Conservation (phyloP, 2,888 invertebrate species). For the Pammene aurita region DNA sequence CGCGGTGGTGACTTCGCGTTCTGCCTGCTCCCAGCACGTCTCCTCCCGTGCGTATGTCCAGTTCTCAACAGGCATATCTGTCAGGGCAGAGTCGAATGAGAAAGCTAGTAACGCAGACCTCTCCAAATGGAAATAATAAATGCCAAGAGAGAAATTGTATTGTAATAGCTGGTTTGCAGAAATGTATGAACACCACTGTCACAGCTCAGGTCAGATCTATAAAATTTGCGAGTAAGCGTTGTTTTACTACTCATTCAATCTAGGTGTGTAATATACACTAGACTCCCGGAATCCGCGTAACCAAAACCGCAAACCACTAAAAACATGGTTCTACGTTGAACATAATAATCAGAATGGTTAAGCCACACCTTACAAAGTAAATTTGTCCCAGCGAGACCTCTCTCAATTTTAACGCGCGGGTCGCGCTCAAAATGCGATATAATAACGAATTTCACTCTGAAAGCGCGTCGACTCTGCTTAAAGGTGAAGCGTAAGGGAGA, state of each 20-base stretch:
- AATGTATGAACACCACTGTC: too few species aligned
- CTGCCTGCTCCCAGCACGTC: too few species aligned
- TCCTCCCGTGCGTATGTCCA: too few species aligned
- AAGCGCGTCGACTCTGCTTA: constrained; percentile 55
- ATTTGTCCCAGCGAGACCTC: constrained; percentile 59
- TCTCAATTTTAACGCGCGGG: constrained; percentile 66
- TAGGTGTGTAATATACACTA: not conserved
- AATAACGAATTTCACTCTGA: constrained; percentile 72
- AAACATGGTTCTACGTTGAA: constrained; percentile 10
- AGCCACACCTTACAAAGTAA: constrained; percentile 62
- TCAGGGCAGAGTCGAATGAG: too few species aligned
- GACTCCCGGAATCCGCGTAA: not conserved
- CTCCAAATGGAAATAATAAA: too few species aligned
- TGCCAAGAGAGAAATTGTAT: too few species aligned
- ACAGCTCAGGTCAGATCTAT: too few species aligned
- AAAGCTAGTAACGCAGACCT: too few species aligned
- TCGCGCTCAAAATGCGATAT: constrained; percentile 65
- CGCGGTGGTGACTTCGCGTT: too few species aligned
- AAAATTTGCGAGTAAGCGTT: not conserved
- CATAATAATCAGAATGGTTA: constrained; percentile 56
- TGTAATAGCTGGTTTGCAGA: too few species aligned
- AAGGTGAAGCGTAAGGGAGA: constrained; percentile 49
- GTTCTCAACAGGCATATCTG: too few species aligned
- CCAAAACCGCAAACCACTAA: constrained; percentile 20
- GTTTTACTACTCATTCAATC: not conserved